phyloP scores from a whole-genome alignment of 1,140 invertebrate genomes.

The Kradibia gibbosae region DNA sequence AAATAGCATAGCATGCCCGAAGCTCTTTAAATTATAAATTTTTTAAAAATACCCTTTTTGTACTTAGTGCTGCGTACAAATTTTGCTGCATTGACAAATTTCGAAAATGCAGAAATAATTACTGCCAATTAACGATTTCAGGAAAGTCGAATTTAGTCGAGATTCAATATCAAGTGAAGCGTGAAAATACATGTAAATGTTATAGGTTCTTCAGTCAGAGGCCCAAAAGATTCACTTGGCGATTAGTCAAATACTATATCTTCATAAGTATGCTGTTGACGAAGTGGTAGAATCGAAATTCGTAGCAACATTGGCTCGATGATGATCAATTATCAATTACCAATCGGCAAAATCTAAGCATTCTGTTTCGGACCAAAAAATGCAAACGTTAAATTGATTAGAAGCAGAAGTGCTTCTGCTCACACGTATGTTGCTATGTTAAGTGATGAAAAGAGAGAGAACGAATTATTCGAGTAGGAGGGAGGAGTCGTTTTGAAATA shows the following conservation, averaged over 20 bases:
- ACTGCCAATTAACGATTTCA: neutral
- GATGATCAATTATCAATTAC: slow-evolving; percentile 7
- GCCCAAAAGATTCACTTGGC: neutral
- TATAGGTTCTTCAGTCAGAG: neutral
- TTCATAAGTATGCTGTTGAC: slow-evolving; percentile 40
- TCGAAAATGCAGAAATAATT: too few species aligned
- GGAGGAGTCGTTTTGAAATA: slow-evolving; percentile 41
- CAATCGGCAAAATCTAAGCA: slow-evolving; percentile 27
- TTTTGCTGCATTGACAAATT: too few species aligned
- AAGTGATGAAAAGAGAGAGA: neutral
- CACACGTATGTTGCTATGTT: neutral
- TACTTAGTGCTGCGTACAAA: too few species aligned
- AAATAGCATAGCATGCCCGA: too few species aligned
- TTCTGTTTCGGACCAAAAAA: neutral
- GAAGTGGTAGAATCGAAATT: slow-evolving; percentile 13
- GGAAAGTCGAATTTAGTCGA: neutral
- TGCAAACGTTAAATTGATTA: neutral
- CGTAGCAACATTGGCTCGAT: neutral
- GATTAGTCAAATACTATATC: neutral
- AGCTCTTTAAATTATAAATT: too few species aligned
- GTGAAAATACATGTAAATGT: neutral
- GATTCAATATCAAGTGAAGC: neutral
- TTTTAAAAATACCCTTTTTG: too few species aligned
- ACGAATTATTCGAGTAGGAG: neutral
- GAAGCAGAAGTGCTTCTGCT: neutral